phyloP scores from a whole-genome alignment of 2,113 vertebrate genomes.

The Hippocampus guttulatus region DNA sequence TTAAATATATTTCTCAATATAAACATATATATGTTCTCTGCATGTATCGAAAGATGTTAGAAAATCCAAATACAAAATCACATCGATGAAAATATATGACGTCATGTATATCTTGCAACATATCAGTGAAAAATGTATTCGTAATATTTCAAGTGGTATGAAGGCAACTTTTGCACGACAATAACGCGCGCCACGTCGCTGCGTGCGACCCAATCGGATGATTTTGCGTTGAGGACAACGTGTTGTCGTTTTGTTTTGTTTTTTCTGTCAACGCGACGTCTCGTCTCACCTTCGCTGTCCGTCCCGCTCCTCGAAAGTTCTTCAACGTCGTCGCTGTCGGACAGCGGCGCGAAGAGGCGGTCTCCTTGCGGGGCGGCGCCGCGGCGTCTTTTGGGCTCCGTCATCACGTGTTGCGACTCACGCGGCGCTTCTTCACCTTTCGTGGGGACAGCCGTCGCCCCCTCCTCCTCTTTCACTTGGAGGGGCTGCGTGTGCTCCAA shows the following conservation, averaged over 20 bases:
- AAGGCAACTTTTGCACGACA: too few relatives aligned
- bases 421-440: background rate
- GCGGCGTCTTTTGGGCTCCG: background rate
- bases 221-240: too few relatives aligned
- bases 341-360: background rate
- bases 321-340: background rate
- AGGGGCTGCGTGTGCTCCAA: background rate
- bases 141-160: too few relatives aligned
- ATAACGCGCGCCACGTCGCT: too few relatives aligned
- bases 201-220: too few relatives aligned
- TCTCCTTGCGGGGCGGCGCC: background rate
- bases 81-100: too few relatives aligned
- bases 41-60: too few relatives aligned
- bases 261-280: background rate
- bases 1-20: too few relatives aligned
- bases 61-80: too few relatives aligned
- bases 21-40: too few relatives aligned
- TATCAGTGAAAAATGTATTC: too few relatives aligned
- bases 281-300: background rate
- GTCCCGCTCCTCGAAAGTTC: background rate
- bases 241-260: background rate
- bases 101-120: too few relatives aligned
- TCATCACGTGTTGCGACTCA: background rate
- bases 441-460: background rate
- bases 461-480: background rate